Percentiles rank a stretch among this genome's conserved stretches.
phyloP scores from a whole-genome alignment of 2,888 invertebrate species.

The Oegoconia quadripuncta region DNA sequence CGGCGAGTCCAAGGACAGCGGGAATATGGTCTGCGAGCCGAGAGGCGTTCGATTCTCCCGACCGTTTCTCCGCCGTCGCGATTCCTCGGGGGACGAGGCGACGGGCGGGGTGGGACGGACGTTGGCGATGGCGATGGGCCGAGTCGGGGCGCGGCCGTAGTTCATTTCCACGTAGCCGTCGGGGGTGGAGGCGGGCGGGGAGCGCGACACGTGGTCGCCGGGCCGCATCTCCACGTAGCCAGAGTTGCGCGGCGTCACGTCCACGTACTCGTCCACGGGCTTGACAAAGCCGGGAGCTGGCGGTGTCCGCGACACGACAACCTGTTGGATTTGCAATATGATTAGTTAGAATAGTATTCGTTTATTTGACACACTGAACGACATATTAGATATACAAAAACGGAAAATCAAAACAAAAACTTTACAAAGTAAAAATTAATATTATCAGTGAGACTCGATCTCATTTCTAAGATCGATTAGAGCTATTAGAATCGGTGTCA shows the following conservation, averaged over 20 bases:
- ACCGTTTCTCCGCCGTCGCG: slow-evolving; percentile 48
- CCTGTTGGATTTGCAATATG: slow-evolving; percentile 22
- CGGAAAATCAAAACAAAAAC: no score
- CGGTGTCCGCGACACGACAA: slow-evolving; percentile 46
- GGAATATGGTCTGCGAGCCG: slow-evolving; percentile 83
- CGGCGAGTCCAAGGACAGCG: slow-evolving; percentile 83
- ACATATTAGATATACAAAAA: no score
- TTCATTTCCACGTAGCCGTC: slow-evolving; percentile 58
- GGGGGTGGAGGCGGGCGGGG: slow-evolving; percentile 50
- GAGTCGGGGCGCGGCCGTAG: slow-evolving; percentile 41
- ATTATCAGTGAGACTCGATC: no score
- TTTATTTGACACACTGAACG: no score
- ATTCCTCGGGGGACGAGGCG: slow-evolving; percentile 13
- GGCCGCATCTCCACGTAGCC: slow-evolving; percentile 82
- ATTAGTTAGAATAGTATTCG: no score
- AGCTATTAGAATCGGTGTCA: no score
- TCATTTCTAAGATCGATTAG: no score
- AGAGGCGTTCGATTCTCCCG: slow-evolving; percentile 80
- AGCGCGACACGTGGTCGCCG: slow-evolving; percentile 42
- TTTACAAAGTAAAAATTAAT: no score
- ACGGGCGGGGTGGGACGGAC: slow-evolving; percentile 4
- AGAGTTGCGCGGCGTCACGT: slow-evolving; percentile 66
- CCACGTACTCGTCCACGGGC: slow-evolving; percentile 65
- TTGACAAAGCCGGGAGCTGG: slow-evolving; percentile 40
- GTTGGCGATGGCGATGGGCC: slow-evolving; percentile 11